Conservation (phyloP, 64 coral and sea anemone genomes). For the Exaiptasia diaphana region DNA sequence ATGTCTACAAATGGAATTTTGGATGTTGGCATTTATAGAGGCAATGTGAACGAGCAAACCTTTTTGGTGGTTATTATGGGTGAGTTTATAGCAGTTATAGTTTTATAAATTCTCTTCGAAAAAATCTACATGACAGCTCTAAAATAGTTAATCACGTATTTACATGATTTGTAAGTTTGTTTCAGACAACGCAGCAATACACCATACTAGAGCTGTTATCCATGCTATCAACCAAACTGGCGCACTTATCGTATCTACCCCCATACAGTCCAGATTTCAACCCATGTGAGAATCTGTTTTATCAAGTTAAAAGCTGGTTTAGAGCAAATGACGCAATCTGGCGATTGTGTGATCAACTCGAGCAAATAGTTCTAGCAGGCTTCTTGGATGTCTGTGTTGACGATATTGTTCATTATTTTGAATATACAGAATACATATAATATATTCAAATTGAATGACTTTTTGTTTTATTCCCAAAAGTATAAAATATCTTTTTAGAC, state of each 20-base stretch:
- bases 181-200: not conserved
- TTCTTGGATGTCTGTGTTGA: not conserved
- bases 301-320: not conserved
- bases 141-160: not conserved
- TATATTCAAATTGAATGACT: too few relatives aligned
- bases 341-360: not conserved
- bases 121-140: not conserved
- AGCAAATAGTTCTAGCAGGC: not conserved
- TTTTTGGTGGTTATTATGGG: conserved; percentile 50
- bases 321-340: not conserved
- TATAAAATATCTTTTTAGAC: too few relatives aligned
- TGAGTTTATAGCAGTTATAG: not conserved
- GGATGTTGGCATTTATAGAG: conserved; percentile 26
- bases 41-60: conserved; percentile 30
- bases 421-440: not conserved
- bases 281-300: not conserved
- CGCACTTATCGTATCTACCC: not conserved
- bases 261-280: not conserved
- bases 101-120: not conserved
- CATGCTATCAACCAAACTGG: not conserved
- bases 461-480: too few relatives aligned
- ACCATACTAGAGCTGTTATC: not conserved
- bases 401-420: not conserved
- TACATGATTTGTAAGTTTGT: not conserved
- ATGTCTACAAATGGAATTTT: conserved; percentile 35